Base-by-base conservation (phyloP, 2,888 invertebrate species). In the Ptilodon capucinus region DNA sequence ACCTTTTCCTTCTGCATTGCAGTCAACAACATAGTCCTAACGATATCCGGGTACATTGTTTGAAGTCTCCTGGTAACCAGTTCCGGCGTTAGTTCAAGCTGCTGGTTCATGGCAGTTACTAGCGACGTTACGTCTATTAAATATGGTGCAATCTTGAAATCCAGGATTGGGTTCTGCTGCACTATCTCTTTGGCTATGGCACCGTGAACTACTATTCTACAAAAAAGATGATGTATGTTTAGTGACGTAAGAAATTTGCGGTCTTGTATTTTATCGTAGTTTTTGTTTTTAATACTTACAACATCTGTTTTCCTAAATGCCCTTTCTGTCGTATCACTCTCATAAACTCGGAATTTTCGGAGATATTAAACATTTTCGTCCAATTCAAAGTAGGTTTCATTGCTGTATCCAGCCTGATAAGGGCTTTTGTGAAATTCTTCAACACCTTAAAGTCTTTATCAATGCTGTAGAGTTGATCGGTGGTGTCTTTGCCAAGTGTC, bases 151-250 rank as follows among this genome's bases (percentile, higher is more conserved):
- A 91, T 76, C 57, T 91, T 91, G 47, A 71, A 84, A 40, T 87
- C 81, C 1, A 91, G 57, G 1, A 91, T 79, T 0, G 78, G 58
- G 50, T 90, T 91, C 48, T 90, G 89, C 17, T 79, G 81, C 0
- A 91, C 81, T 6, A 91, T 83, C 60, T 90, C 90, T 54, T 86
- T 89, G 2, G 91, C 90, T 49, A 91, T 51, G 0, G 88, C 84
- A 8, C 90, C 90, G 51, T 91, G 91, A 4, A 87, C 70, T 32
- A 87, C 84, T 66, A 91, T 82, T 42, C 91, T 91, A 64, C 13
- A 76, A 77, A 6, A 23, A 4, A 8, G 6, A 23, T 23, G 4
- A 4, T 17, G 17, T 2, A 34, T 23, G 18, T 14, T 19, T 11
- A 18, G 4, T 7, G 3, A 17, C 40, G 6, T 34, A 2, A n/a